Base-by-base conservation (phyloP, 2,113 vertebrate genomes). In the Cyphomyrus discorhynchus region DNA sequence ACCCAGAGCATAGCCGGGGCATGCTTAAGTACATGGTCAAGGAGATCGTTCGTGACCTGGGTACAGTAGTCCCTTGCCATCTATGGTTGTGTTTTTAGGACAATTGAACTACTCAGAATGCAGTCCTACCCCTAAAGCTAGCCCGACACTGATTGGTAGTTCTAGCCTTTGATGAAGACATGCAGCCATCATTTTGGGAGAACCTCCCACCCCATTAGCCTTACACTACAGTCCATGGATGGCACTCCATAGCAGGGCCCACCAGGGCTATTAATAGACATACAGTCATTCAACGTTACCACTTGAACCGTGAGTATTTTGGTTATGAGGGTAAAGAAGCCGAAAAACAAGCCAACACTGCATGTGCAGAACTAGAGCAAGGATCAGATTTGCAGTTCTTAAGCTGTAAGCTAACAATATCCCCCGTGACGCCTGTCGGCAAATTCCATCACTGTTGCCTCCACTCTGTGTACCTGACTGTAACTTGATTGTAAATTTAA, bases 21-120 rank as follows among this genome's bases (percentile, higher is more conserved):
- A 99, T 98, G 98, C 96, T 99, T 66, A 97, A 96, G 53, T 99
- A 98, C 94, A 99, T 99, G 98, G 98, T 98, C 88, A 98, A 97
- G 91, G 98, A 99, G 94, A 99, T 99, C 1, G 94, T 99, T 46
- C 94, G 97, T 1, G 98, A 99, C 93, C 92, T 99, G 35, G 98
- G 98, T 99, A 95, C 46, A 87, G 17, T 77, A 21, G 39, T 52
- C 17, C 11, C 42, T 39, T 31, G 2, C 2, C n/a, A 21, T 15
- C 2, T 31, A 24, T 27, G 39, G 62, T 70, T 70, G 10, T 27
- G 3, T 70, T 70, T 27, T 70, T 70, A 70, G 62, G n/a, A 70
- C 10, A 70, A 70, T 27, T 70, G 62, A 31, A 31, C 62, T 27
- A 31, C 62, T 42, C 4, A 84, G 6, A 47, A n/a, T 46, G 39